Percentiles rank a stretch among this genome's conserved stretches.
Evolutionary conservation across 2,797 vertebrate genomes (phyloP).

Genomic region (Syngnathus rostellatus): DNA sequence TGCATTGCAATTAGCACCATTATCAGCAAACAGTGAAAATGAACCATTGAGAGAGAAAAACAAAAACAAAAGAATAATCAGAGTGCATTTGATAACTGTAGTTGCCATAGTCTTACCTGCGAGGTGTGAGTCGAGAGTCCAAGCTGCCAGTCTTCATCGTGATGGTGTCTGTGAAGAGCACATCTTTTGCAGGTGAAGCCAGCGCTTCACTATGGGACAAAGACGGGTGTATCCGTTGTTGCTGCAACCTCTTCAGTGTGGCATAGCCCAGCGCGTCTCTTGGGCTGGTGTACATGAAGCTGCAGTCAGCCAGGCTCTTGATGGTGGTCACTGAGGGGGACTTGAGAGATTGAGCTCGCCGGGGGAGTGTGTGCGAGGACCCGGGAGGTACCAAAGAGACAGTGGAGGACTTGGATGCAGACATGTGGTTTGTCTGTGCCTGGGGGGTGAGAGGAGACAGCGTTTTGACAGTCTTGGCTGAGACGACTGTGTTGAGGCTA

Average conservation of each 20-base stretch:
- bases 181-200: slow-evolving; percentile 94
- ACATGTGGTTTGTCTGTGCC: slow-evolving; percentile 82
- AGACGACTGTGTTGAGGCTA: slow-evolving; percentile 95
- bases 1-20: not conserved
- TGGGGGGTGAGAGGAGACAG: slow-evolving; percentile 77
- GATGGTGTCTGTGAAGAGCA: slow-evolving; percentile 95
- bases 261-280: slow-evolving; percentile 94
- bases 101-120: slow-evolving; percentile 70
- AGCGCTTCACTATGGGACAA: slow-evolving; percentile 93
- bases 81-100: not conserved
- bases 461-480: slow-evolving; percentile 87
- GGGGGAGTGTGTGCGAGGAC: slow-evolving; percentile 92
- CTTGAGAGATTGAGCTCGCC: slow-evolving; percentile 93
- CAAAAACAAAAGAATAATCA: not conserved
- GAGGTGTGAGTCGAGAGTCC: slow-evolving; percentile 90
- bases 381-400: slow-evolving; percentile 87
- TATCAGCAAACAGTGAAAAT: not conserved
- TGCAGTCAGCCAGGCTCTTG: slow-evolving; percentile 92
- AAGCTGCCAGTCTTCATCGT: slow-evolving; percentile 98
- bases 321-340: slow-evolving; percentile 88
- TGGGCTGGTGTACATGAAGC: slow-evolving; percentile 91
- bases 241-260: slow-evolving; percentile 89
- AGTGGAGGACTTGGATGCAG: slow-evolving; percentile 84
- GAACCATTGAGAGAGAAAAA: not conserved
- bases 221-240: slow-evolving; percentile 94